Conservation (phyloP, 2,797 vertebrate genomes). For the Ctenochaetus hawaiiensis region DNA sequence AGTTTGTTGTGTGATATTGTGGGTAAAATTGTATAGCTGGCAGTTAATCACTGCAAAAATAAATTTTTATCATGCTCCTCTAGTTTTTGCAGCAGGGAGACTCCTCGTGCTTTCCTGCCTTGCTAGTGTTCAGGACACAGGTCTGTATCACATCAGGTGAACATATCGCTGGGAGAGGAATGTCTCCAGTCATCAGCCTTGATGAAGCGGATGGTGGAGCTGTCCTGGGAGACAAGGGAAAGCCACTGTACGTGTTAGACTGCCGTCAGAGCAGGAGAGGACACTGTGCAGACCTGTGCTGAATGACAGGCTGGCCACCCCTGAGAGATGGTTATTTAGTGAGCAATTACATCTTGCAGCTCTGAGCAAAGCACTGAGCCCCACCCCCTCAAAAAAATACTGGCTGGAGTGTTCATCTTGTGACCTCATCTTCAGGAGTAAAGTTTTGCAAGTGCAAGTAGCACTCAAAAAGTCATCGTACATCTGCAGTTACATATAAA, state of each 20-base stretch:
- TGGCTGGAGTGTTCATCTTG: slow-evolving; percentile 45
- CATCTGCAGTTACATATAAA: slow-evolving; percentile 55
- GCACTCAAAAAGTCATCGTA: slow-evolving; percentile 14
- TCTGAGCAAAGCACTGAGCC: slow-evolving; percentile 55
- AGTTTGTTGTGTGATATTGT: slow-evolving; percentile 17
- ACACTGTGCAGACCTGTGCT: slow-evolving; percentile 77
- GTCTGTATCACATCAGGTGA: slow-evolving; percentile 83
- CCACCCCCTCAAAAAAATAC: slow-evolving; percentile 33
- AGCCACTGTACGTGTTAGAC: slow-evolving; percentile 79
- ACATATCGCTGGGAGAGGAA: slow-evolving; percentile 69
- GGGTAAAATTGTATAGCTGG: slow-evolving; percentile 9
- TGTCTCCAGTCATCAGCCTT: slow-evolving; percentile 82
- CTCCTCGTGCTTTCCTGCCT: slow-evolving; percentile 42
- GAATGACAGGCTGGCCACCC: slow-evolving; percentile 73
- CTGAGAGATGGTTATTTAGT: slow-evolving; percentile 77
- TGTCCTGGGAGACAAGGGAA: slow-evolving; percentile 75
- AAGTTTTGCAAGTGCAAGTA: slow-evolving; percentile 42
- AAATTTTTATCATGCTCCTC: slow-evolving; percentile 27
- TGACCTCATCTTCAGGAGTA: slow-evolving; percentile 61
- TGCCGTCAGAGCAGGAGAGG: slow-evolving; percentile 58
- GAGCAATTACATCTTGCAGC: slow-evolving; percentile 74
- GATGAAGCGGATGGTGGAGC: slow-evolving; percentile 73
- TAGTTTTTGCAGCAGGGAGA: slow-evolving; percentile 36
- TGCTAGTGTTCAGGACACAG: slow-evolving; percentile 53
- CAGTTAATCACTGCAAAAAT: slow-evolving; percentile 7